A percentile compares a stretch with the other conserved stretches of the same genome.
Evolutionary conservation across 2,888 invertebrate genomes (phyloP).

Genomic region (Caenorhabditis auriculariae): DNA sequence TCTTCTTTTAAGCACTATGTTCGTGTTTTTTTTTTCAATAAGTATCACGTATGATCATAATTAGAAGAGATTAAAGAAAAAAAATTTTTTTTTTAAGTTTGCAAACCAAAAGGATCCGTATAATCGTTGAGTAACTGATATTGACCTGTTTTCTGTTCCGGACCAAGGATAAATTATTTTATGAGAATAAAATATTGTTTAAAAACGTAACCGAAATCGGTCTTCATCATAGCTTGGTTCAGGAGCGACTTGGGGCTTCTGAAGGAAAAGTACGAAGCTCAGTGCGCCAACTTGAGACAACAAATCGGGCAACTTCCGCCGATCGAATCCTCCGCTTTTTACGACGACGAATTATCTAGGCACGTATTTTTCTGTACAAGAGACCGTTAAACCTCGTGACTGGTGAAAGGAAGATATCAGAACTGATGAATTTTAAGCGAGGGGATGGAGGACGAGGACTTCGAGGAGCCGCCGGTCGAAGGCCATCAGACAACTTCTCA

Average conservation of each 20-base stretch:
- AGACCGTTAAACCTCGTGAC: too few relatives aligned
- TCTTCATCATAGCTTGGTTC: neutral
- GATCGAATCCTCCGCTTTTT: slow-evolving; percentile 13
- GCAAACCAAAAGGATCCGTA: neutral
- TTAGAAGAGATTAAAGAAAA: neutral
- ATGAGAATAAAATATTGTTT: neutral
- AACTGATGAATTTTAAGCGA: slow-evolving; percentile 7
- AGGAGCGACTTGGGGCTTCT: slow-evolving; percentile 26
- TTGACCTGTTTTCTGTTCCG: too few relatives aligned
- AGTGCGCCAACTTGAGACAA: slow-evolving; percentile 22
- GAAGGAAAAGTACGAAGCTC: slow-evolving; percentile 38
- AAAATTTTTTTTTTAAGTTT: neutral
- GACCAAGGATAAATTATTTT: neutral
- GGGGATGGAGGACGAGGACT: slow-evolving; percentile 16
- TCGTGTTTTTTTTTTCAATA: slow-evolving; percentile 39
- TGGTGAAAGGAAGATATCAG: neutral
- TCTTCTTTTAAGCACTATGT: slow-evolving; percentile 68
- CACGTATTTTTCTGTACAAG: too few relatives aligned
- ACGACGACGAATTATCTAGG: slow-evolving; percentile 24
- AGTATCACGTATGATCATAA: too few relatives aligned
- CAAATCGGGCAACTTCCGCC: slow-evolving; percentile 22
- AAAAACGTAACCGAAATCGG: neutral
- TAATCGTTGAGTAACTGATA: too few relatives aligned
- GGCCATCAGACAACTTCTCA: slow-evolving; percentile 28
- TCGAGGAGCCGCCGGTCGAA: slow-evolving; percentile 24